Percentiles rank a stretch among this genome's conserved stretches.
Evolutionary conservation across 2,888 invertebrate genomes (phyloP).

Genomic region (Schizotus pectinicornis): DNA sequence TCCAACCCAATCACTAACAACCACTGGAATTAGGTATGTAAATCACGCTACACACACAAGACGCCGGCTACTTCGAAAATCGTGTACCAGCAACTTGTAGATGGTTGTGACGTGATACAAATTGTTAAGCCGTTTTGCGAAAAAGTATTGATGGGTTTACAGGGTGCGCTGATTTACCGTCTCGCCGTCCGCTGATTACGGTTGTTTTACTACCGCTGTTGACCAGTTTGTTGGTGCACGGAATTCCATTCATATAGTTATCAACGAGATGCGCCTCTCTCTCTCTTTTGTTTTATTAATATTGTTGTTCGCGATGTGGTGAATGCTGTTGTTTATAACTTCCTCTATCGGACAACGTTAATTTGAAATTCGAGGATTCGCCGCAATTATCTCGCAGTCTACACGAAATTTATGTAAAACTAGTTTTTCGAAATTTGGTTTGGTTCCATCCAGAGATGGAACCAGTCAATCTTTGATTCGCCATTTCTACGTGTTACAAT

Average conservation of each 20-base stretch:
- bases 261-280: slow-evolving; percentile 9
- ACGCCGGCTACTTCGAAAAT: slow-evolving; percentile 19
- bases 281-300: slow-evolving; percentile 8
- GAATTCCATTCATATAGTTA: slow-evolving; percentile 17
- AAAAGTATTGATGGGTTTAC: slow-evolving; percentile 9
- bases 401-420: too few relatives aligned
- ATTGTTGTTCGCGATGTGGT: too few relatives aligned
- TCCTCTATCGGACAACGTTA: too few relatives aligned
- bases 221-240: slow-evolving; percentile 2
- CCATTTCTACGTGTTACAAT: too few relatives aligned
- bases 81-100: slow-evolving; percentile 15
- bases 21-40: slow-evolving; percentile 15
- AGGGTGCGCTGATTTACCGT: slow-evolving; percentile 1
- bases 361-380: too few relatives aligned
- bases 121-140: slow-evolving; percentile 9
- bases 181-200: slow-evolving; percentile 11
- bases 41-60: slow-evolving; percentile 18
- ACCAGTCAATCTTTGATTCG: too few relatives aligned
- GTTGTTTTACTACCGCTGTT: slow-evolving; percentile 15
- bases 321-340: too few relatives aligned
- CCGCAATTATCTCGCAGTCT: too few relatives aligned
- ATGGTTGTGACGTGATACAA: slow-evolving; percentile 8
- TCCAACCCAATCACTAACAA: too few relatives aligned
- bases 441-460: too few relatives aligned
- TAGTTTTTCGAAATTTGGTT: too few relatives aligned